Percentiles rank a stretch among this genome's conserved stretches.
Conservation (phyloP, 2,797 vertebrate genomes). For the Lepilemur ruficaudatus region DNA sequence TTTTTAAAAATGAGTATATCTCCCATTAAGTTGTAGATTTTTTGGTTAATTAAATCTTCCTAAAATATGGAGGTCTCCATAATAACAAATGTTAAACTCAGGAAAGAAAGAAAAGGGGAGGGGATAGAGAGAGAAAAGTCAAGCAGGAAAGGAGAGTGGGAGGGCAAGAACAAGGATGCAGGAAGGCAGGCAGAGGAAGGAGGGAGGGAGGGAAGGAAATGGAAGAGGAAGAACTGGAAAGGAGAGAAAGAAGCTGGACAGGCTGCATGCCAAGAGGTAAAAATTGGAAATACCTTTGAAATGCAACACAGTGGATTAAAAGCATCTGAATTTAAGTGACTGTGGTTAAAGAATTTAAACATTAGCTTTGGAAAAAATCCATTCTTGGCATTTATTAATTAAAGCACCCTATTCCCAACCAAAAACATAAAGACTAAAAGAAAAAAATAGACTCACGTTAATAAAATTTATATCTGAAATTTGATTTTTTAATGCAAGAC, state of each 20-base stretch:
- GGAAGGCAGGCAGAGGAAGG: not conserved
- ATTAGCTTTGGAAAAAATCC: slow-evolving; percentile 53
- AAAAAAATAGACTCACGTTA: slow-evolving; percentile 27
- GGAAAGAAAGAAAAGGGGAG: not conserved
- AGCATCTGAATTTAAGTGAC: slow-evolving; percentile 17
- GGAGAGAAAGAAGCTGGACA: not conserved
- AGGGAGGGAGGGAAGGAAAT: not conserved
- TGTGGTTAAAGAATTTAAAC: slow-evolving; percentile 45
- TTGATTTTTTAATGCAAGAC: not conserved
- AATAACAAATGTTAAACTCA: not conserved
- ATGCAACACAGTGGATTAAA: slow-evolving; percentile 55
- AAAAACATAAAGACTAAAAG: slow-evolving; percentile 47
- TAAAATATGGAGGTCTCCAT: not conserved
- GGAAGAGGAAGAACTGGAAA: not conserved
- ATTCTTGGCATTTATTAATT: slow-evolving; percentile 56
- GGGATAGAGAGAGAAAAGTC: no score
- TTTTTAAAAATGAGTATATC: not conserved
- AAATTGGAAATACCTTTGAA: slow-evolving; percentile 66
- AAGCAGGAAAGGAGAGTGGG: not conserved
- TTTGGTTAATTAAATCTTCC: not conserved
- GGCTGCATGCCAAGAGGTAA: slow-evolving; percentile 31
- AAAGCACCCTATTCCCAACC: slow-evolving; percentile 56
- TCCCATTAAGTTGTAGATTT: not conserved
- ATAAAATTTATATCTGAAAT: slow-evolving; percentile 33
- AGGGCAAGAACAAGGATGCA: not conserved